Conservation (phyloP, 2,888 invertebrate genomes). For the Amblyteles armatorius region DNA sequence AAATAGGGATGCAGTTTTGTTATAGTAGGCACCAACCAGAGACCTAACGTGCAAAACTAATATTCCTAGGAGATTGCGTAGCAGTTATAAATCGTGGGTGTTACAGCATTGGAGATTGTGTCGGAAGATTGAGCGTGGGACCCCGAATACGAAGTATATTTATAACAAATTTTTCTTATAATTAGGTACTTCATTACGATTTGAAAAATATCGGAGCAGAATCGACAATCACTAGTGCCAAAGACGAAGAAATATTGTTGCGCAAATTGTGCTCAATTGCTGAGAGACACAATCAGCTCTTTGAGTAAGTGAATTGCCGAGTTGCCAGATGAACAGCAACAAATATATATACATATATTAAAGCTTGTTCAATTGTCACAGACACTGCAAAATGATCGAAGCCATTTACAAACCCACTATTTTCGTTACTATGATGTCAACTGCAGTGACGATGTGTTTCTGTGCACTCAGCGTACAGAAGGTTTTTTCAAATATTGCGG, state of each 20-base stretch:
- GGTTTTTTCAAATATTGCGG: conserved; percentile 2
- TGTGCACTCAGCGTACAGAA: conserved; percentile 41
- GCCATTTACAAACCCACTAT: conserved; percentile 41
- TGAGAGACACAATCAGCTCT: conserved; percentile 11
- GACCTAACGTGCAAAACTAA: no score
- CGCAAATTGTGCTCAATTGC: conserved; percentile 13
- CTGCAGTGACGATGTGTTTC: conserved; percentile 40
- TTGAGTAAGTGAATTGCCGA: background rate
- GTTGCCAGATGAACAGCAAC: background rate
- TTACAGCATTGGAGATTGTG: no score
- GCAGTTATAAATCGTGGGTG: no score
- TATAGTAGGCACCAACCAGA: no score
- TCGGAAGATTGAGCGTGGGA: no score
- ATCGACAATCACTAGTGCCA: background rate
- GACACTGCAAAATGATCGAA: conserved; percentile 42
- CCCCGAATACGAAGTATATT: no score
- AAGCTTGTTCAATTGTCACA: background rate
- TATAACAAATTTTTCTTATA: background rate
- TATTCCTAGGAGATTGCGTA: no score
- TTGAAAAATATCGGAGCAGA: conserved; percentile 11
- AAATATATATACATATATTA: background rate
- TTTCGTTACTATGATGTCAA: conserved; percentile 36
- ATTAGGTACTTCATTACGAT: conserved; percentile 30
- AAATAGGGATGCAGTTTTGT: no score
- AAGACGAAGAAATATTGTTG: conserved; percentile 21